Percentiles rank a stretch among this genome's conserved stretches.
Conservation (phyloP, 1,140 invertebrate species). For the Drosophila repletoides region DNA sequence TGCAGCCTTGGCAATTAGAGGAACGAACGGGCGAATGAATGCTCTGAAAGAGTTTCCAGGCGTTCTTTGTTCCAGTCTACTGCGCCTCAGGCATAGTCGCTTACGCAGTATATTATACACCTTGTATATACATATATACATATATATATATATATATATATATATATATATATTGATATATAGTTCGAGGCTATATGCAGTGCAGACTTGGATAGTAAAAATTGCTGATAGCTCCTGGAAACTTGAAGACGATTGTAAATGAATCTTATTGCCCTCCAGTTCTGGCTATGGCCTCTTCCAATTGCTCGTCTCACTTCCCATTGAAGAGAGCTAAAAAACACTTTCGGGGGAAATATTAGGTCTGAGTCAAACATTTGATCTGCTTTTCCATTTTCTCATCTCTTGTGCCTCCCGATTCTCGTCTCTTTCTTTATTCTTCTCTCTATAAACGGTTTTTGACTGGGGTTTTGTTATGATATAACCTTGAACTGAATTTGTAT, state of each 20-base stretch:
- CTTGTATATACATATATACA: conserved; percentile 4
- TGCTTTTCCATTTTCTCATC: background rate
- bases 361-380: background rate
- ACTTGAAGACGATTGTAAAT: conserved; percentile 8
- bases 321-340: background rate
- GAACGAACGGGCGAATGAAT: background rate
- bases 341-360: conserved; percentile 1
- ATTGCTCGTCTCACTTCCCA: background rate
- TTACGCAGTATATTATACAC: conserved; percentile 8
- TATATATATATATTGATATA: background rate
- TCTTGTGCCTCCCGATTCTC: no score
- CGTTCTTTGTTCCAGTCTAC: conserved; percentile 58
- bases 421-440: background rate
- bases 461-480: background rate
- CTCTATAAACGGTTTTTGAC: background rate
- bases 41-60: background rate
- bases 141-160: background rate
- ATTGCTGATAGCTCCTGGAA: conserved; percentile 18
- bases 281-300: background rate
- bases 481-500: conserved; percentile 32
- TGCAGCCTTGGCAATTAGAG: background rate
- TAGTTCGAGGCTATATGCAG: background rate
- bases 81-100: conserved; percentile 29
- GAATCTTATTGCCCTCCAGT: background rate
- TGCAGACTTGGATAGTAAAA: conserved; percentile 17